Conservation (phyloP, 1,140 invertebrate genomes). For the Daktulosphaira vitifoliae region DNA sequence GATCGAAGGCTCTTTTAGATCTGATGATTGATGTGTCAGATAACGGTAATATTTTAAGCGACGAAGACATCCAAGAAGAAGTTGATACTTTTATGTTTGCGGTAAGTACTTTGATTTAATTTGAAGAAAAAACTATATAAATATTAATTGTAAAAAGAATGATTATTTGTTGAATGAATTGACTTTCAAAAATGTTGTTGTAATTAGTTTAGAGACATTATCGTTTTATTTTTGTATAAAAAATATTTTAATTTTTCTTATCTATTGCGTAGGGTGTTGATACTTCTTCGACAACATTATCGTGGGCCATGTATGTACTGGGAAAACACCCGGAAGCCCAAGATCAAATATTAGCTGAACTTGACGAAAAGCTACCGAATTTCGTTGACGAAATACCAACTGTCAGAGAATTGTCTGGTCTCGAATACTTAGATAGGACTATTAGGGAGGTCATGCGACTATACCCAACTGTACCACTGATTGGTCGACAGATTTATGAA, state of each 20-base stretch:
- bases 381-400: constrained; percentile 37
- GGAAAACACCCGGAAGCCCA: constrained; percentile 48
- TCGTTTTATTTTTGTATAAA: background rate
- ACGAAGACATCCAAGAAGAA: constrained; percentile 51
- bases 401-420: constrained; percentile 42
- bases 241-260: background rate
- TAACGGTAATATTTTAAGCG: constrained; percentile 39
- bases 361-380: constrained; percentile 44
- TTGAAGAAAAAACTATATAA: background rate
- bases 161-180: background rate
- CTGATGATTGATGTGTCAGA: constrained; percentile 48
- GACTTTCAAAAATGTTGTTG: background rate
- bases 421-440: constrained; percentile 47
- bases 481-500: constrained; percentile 27
- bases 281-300: constrained; percentile 40
- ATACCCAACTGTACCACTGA: constrained; percentile 47
- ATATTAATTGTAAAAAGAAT: background rate
- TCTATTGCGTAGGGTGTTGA: constrained; percentile 9
- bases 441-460: constrained; percentile 47
- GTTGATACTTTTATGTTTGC: constrained; percentile 62
- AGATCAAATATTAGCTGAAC: constrained; percentile 43
- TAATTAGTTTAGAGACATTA: background rate
- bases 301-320: constrained; percentile 47
- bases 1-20: constrained; percentile 51
- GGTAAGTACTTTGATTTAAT: constrained; percentile 43